phyloP scores from a whole-genome alignment of 37 sponge, comb jelly and placozoan genomes.

The Hormiphora californensis region DNA sequence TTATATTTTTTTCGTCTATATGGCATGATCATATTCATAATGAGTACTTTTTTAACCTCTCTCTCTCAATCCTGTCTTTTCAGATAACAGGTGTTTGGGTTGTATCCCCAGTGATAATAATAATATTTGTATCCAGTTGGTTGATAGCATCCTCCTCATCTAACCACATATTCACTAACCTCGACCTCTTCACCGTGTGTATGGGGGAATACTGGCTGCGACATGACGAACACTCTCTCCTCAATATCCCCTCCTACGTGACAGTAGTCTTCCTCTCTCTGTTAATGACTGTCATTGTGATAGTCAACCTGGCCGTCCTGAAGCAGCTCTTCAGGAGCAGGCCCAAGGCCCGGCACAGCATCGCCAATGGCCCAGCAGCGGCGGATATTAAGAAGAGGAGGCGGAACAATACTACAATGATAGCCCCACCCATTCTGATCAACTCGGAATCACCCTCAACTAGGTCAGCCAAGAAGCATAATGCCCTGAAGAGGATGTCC shows the following conservation, averaged over 20 bases:
- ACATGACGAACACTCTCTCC: neutral
- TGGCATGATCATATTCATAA: neutral
- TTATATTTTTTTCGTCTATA: neutral
- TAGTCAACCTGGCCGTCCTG: slow-evolving; percentile 28
- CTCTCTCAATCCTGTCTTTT: neutral
- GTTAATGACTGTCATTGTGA: neutral
- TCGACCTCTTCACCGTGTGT: neutral
- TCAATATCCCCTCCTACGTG: neutral
- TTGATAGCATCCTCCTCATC: neutral
- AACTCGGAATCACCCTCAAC: neutral
- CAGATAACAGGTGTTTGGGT: slow-evolving; percentile 14
- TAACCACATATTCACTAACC: slow-evolving; percentile 16
- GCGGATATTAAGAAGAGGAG: neutral
- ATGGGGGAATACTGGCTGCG: slow-evolving; percentile 41
- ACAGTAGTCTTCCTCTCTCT: neutral
- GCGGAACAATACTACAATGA: neutral
- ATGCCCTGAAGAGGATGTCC: slow-evolving; percentile 22
- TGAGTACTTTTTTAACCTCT: no score
- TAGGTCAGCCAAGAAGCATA: neutral
- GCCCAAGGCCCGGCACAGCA: neutral
- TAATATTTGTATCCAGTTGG: neutral
- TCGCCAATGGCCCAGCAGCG: neutral
- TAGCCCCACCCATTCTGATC: neutral
- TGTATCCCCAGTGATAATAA: slow-evolving; percentile 13
- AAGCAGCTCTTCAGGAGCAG: slow-evolving; percentile 31